phyloP scores from a whole-genome alignment of 2,888 invertebrate species.

The Callyntrura sp. region DNA sequence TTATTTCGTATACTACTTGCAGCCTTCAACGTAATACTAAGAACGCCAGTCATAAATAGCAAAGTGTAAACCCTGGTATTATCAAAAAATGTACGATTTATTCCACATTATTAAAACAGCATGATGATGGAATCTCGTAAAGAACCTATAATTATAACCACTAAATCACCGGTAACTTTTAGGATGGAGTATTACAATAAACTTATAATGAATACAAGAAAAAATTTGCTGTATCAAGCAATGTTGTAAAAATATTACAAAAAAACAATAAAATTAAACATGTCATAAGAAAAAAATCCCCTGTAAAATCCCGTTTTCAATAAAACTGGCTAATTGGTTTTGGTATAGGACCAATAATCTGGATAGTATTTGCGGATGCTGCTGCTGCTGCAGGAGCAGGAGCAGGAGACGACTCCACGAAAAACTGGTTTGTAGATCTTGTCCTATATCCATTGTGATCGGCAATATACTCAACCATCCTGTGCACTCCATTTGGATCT shows the following conservation, averaged over 20 bases:
- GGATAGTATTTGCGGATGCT: constrained; percentile 53
- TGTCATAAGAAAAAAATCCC: neutral
- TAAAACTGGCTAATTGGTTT: constrained; percentile 74
- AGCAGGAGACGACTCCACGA: constrained; percentile 51
- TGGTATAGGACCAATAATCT: constrained; percentile 80
- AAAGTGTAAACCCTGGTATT: no score
- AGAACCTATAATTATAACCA: no score
- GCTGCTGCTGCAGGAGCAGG: constrained; percentile 33
- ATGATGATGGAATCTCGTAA: no score
- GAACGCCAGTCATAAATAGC: no score
- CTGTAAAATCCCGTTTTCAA: constrained; percentile 31
- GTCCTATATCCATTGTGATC: constrained; percentile 90
- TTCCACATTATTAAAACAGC: no score
- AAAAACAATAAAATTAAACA: neutral
- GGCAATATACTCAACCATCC: constrained; percentile 89
- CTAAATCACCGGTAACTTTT: constrained; percentile 39
- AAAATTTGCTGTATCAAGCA: neutral
- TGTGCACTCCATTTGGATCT: constrained; percentile 88
- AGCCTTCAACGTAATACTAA: no score
- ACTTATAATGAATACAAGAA: neutral
- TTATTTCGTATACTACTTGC: no score
- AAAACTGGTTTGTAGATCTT: constrained; percentile 82
- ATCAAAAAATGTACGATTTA: no score
- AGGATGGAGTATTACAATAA: neutral
- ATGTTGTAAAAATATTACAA: neutral